Base-by-base conservation (phyloP, 1,140 invertebrate species). In the Pachypsylla venusta region DNA sequence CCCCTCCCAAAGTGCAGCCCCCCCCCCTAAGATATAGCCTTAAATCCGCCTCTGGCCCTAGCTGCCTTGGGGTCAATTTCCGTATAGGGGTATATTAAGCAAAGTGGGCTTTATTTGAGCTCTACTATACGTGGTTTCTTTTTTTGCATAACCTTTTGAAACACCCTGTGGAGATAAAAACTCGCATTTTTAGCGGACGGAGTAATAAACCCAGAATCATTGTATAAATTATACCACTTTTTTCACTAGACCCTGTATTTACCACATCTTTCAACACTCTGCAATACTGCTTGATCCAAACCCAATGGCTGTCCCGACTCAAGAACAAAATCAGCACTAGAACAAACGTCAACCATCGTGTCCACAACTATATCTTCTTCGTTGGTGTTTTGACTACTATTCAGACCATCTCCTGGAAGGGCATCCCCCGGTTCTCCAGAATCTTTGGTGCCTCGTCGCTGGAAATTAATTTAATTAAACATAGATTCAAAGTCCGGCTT, bases 261-360 rank as follows among this genome's bases (percentile, higher is more conserved):
- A 85, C 82, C 80, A 74, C 90, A 94, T 67, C 85, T 79, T 64
- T 94, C 91, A 61, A 97, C 94, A 66, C 90, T 89, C 68, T 91
- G 86, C 14, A 95, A 72, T 62, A 96, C 84, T 1, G 91, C 91
- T 67, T 91, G 85, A 74, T 96, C 92, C 22, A 97, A 70, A 2
- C 89, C 84, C 58, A 95, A 72, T 5, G 95, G 77, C 68, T 89
- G 86, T 19, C 86, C 86, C 1, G 81, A 82, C 5, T 78, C 77
- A 54, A 84, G 76, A 10, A 82, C 71, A 56, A 83, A 83, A 63
- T 83, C 79, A 35, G 62, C 74, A 12, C 55, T 53, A 25, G 39
- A n/a, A 27, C 60, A 74, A 22, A 74, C 73, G 66, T 68, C 64
- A 60, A 86, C 84, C 53, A 86, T 79, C n/a, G 78, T 77, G 67